Base-by-base conservation (phyloP, 2,888 invertebrate species). In the Agrotis segetum region DNA sequence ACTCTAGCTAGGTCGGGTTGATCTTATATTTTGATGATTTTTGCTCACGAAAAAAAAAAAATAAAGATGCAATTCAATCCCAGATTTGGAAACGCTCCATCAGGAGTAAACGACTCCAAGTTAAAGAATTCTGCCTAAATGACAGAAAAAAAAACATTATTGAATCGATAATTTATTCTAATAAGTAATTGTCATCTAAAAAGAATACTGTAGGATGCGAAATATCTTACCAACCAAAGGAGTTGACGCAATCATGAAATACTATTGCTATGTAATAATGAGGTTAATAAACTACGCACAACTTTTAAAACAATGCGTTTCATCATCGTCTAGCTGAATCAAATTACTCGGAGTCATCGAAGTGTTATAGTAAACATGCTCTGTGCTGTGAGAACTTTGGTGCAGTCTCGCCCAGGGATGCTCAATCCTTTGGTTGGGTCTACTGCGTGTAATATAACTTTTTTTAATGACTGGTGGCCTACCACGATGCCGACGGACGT, bases 341-440 rank as follows among this genome's bases (percentile, higher is more conserved):
- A 77, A 79, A 83, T 85, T 66, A 79, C 79, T 60, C 40, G 64
- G 59, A 75, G 71, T 80, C 81, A 80, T 83, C 81, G 76, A 83
- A 81, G 81, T 81, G 84, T 73, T 85, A 78, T 64, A 60, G 75
- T 85, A 82, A 85, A 85, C 86, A 85, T 55, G 40, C 40, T 50
- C 59, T 73, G 80, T 84, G 77, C 59, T 73, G 80, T 84, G 77
- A 65, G 82, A 85, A 80, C 76, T 47, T 34, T 19, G 46, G 47
- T 56, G 62, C 68, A 63, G 49, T 62, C 58, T 13, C 7, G 2
- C 19, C 1, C 68, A 60, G 61, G 2, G 78, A 17, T 16, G 11
- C 52, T 79, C 82, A 78, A 79, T 0, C 44, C 60, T 0, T 47
- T 21, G 1, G 0, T 0, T 7, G 2, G 24, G 7, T 3, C 19